Evolutionary conservation across 2,888 invertebrate species (phyloP), one percentile per base, ranked within the genome.

Genomic region (Pachliopta kotzebuea): DNA sequence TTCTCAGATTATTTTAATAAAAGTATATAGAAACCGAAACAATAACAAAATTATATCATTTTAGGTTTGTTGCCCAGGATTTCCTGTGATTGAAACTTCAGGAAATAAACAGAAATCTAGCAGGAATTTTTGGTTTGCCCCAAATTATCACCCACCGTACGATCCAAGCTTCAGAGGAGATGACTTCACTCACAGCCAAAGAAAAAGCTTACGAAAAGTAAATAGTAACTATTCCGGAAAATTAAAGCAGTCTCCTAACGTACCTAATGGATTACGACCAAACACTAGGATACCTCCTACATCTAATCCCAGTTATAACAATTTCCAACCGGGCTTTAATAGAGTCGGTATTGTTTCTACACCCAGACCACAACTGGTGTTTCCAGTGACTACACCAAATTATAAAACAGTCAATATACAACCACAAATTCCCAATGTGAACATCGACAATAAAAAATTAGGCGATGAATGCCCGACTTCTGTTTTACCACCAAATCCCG

Each of bases 401-500:
- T 2, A n/a, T 31, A n/a, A 17, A 49, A 49, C 49, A 20, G 9
- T 49, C 1, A 49, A 49, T 49, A 20, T 7, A 1, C 37, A 14
- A 11, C 37, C 37, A 37, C 49, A 49, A 49, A 20, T 49, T 11
- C 17, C 37, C 6, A 56, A 42, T 23, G 23, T 23, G 11, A 31
- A 37, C 9, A 29, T 18, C 9, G 8, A 2, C 14, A 52, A 60
- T 31, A n/a, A 20, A 31, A 58, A 56, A 9, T 62, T 68, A 53
- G 71, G 50, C 61, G 74, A 73, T 29, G 81, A 83, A 70, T 88
- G 88, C 67, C 67, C 76, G 29, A 63, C 66, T 14, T 78, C 81
- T 66, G 84, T 77, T 71, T 76, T 79, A 31, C 84, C 85, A 4
- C 87, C 88, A 3, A 76, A 78, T 56, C 83, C 86, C 54, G 72